A percentile compares a stretch with the other conserved stretches of the same genome.
These are phyloP conservation scores for Patella caerulea DNA, from an alignment of 2,888 invertebrate genomes.

Conservation along the genomic window DNA sequence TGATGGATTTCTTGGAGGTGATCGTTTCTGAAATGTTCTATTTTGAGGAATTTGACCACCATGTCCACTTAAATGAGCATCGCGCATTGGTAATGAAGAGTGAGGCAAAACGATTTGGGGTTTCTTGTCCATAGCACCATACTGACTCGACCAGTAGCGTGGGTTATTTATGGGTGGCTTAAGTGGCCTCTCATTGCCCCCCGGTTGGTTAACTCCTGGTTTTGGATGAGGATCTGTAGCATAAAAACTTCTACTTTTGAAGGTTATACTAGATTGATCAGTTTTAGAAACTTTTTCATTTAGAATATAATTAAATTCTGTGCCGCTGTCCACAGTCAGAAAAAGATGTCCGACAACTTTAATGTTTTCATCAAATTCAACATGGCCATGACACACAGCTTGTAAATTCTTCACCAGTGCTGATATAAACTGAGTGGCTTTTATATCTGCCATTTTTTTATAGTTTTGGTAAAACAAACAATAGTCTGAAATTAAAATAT, in stretches of 20 bases:
- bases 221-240: not conserved
- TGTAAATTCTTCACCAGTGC: constrained; percentile 7
- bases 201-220: not conserved
- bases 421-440: not conserved
- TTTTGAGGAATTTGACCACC: not conserved
- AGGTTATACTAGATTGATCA: not conserved
- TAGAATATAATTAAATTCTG: constrained; percentile 4
- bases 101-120: too few species aligned
- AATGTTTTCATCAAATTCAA: constrained; percentile 6
- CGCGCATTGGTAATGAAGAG: too few species aligned
- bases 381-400: constrained; percentile 4
- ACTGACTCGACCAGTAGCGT: too few species aligned
- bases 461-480: too few species aligned
- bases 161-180: too few species aligned
- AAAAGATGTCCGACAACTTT: not conserved
- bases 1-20: not conserved
- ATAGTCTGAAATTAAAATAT: too few species aligned
- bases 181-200: too few species aligned
- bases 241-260: constrained; percentile 1
- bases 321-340: not conserved
- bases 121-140: too few species aligned
- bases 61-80: too few species aligned
- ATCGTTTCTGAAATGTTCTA: not conserved
- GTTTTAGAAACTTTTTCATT: constrained; percentile 8
- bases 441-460: not conserved